Percentiles rank a stretch among this genome's conserved stretches.
phyloP scores from a whole-genome alignment of 2,888 invertebrate genomes.

The Callyntrura guangdongensis region DNA sequence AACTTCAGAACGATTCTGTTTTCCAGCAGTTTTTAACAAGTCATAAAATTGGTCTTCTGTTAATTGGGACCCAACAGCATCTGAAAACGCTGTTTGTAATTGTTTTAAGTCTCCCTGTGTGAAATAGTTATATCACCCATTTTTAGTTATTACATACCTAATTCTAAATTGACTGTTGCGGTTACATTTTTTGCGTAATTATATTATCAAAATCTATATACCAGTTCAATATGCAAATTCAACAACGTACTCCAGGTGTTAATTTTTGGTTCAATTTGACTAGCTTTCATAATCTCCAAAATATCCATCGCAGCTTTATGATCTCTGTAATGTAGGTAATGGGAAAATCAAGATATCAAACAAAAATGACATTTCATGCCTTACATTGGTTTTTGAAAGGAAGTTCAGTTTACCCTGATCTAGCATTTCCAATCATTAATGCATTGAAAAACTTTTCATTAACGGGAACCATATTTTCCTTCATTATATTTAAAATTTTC shows the following conservation, averaged over 20 bases:
- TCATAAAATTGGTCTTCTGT: constrained; percentile 72
- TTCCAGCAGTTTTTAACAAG: constrained; percentile 71
- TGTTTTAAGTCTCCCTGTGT: constrained; percentile 52
- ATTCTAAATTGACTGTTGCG: no score
- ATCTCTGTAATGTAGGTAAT: constrained; percentile 79
- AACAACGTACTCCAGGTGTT: constrained; percentile 72
- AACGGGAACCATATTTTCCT: constrained; percentile 61
- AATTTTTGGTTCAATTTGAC: constrained; percentile 64
- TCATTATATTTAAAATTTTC: constrained; percentile 74
- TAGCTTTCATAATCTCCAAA: constrained; percentile 68
- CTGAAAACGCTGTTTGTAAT: constrained; percentile 52
- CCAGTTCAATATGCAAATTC: constrained; percentile 74
- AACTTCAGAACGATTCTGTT: constrained; percentile 12
- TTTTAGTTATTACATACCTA: no score
- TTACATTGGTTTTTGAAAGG: no score
- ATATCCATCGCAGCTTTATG: constrained; percentile 73
- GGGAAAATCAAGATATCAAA: background rate
- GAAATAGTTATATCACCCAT: no score
- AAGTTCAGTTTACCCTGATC: constrained; percentile 72
- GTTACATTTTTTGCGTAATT: no score
- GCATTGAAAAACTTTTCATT: constrained; percentile 79
- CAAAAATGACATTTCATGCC: background rate
- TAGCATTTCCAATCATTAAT: constrained; percentile 77
- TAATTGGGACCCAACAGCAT: constrained; percentile 12
- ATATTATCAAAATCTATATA: no score